Conservation (phyloP, 35 echinoderm and acorn worm genomes). For the Eucidaris tribuloides region DNA sequence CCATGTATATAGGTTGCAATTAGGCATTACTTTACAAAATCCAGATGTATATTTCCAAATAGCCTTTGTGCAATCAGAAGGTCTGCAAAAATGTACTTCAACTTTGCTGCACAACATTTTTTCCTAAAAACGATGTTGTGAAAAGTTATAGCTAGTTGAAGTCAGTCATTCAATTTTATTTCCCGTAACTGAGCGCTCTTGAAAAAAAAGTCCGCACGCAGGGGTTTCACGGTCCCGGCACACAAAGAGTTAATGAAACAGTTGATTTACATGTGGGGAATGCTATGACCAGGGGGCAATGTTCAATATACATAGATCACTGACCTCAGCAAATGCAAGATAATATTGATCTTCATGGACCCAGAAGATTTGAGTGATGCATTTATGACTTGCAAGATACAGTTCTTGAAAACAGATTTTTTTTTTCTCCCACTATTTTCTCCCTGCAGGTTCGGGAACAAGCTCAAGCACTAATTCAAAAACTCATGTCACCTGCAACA, state of each 20-base stretch:
- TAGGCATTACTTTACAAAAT: too few relatives aligned
- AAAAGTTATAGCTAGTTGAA: too few relatives aligned
- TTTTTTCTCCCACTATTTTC: conserved; percentile 1
- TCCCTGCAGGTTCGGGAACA: conserved; percentile 76
- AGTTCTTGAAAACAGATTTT: not conserved
- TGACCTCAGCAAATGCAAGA: not conserved
- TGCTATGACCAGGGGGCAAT: not conserved
- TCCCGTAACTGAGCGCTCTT: too few relatives aligned
- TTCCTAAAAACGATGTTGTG: too few relatives aligned
- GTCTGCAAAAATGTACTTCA: too few relatives aligned
- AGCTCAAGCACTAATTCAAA: conserved; percentile 87
- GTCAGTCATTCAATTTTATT: too few relatives aligned
- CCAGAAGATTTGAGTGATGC: not conserved
- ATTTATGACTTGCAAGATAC: not conserved
- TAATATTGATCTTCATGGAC: not conserved
- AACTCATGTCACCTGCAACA: conserved; percentile 69
- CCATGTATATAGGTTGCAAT: too few relatives aligned
- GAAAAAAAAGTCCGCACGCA: too few relatives aligned
- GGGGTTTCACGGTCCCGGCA: too few relatives aligned
- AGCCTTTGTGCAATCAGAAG: too few relatives aligned
- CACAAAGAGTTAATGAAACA: not conserved
- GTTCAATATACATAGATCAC: not conserved
- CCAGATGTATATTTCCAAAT: too few relatives aligned
- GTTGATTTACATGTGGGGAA: not conserved
- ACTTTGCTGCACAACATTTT: too few relatives aligned